Conservation (phyloP, 2,113 vertebrate species). For the Menidia beryllina region DNA sequence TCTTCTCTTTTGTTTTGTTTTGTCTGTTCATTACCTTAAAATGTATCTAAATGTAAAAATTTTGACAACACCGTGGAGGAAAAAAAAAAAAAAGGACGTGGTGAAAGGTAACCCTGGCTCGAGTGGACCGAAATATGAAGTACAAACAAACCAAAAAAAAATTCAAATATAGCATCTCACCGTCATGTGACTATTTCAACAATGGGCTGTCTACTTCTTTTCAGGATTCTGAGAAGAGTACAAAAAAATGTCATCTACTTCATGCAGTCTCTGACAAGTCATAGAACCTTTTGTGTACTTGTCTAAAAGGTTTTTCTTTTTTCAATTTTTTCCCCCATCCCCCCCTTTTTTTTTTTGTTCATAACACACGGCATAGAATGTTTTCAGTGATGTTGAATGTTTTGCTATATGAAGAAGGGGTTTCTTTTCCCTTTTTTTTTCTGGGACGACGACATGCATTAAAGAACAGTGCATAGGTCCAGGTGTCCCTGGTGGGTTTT, state of each 20-base stretch:
- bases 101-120: conserved; percentile 67
- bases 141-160: neutral
- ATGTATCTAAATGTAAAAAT: conserved; percentile 56
- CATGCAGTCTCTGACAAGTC: conserved; percentile 79
- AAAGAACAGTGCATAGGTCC: conserved; percentile 81
- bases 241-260: conserved; percentile 70
- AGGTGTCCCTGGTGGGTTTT: conserved; percentile 69
- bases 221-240: conserved; percentile 59
- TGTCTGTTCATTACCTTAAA: conserved; percentile 47
- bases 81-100: conserved; percentile 38
- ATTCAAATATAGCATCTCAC: conserved; percentile 60
- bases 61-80: conserved; percentile 56
- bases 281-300: conserved; percentile 54
- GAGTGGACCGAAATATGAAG: conserved; percentile 39
- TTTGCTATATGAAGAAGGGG: conserved; percentile 43
- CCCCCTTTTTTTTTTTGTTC: conserved; percentile 11
- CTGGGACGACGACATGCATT: conserved; percentile 78
- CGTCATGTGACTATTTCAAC: conserved; percentile 71
- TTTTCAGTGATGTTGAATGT: conserved; percentile 66
- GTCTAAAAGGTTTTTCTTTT: conserved; percentile 55
- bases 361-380: conserved; percentile 68
- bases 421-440: conserved; percentile 1
- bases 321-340: no score
- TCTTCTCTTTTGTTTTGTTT: conserved; percentile 18
- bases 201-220: conserved; percentile 66